Conservation (phyloP, 2,888 invertebrate species). For the Cyaniris semiargus region DNA sequence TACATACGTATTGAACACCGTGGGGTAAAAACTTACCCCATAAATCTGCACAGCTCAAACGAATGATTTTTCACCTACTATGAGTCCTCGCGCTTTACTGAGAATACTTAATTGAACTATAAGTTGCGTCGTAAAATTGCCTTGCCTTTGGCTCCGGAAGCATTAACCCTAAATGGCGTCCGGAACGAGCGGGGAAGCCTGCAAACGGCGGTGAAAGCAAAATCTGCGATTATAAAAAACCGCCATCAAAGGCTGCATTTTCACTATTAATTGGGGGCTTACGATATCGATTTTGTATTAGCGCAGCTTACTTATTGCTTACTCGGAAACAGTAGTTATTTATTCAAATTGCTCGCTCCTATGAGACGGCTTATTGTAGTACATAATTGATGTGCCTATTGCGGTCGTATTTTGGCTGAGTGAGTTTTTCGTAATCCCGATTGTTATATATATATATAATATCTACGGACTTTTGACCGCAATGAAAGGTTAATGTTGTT, state of each 20-base stretch:
- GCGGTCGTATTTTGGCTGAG: slow-evolving; percentile 32
- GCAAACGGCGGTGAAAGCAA: slow-evolving; percentile 38
- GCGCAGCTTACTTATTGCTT: slow-evolving; percentile 60
- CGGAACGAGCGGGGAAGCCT: background rate
- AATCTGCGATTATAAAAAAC: slow-evolving; percentile 37
- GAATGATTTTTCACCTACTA: too few species aligned
- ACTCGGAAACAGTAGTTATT: slow-evolving; percentile 59
- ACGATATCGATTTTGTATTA: slow-evolving; percentile 76
- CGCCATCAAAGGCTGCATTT: slow-evolving; percentile 44
- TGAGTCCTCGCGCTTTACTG: too few species aligned
- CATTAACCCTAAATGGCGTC: background rate
- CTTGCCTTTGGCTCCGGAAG: background rate
- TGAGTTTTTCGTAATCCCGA: slow-evolving; percentile 35
- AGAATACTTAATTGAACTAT: too few species aligned
- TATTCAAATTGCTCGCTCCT: slow-evolving; percentile 53
- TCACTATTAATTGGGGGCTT: slow-evolving; percentile 69
- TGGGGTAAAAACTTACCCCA: too few species aligned
- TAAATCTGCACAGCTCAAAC: too few species aligned
- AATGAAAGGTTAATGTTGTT: slow-evolving; percentile 2
- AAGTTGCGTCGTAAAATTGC: background rate
- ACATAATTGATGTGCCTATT: slow-evolving; percentile 45
- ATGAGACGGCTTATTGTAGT: slow-evolving; percentile 42
- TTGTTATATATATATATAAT: too few species aligned
- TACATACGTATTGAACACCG: too few species aligned
- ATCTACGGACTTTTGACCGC: background rate